A percentile compares a stretch with the other conserved stretches of the same genome.
Evolutionary conservation across 2,113 vertebrate genomes (phyloP).

Genomic region (Istiophorus platypterus): DNA sequence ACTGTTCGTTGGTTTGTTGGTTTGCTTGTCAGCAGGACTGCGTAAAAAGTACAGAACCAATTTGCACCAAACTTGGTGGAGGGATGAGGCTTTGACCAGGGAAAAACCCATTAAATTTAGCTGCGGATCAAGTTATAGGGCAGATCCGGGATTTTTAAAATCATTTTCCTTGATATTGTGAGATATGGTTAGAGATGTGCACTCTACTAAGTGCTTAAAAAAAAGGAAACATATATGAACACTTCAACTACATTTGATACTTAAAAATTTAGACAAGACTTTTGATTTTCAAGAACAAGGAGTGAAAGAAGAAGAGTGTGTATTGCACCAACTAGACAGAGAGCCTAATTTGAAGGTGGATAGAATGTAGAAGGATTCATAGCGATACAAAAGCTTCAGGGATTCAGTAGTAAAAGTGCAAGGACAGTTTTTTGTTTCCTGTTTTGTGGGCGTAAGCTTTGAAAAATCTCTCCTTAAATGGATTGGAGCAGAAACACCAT

Average conservation of each 20-base stretch:
- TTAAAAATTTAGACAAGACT: background rate
- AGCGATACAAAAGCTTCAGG: background rate
- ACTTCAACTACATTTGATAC: background rate
- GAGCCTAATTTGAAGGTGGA: background rate
- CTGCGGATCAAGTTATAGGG: no score
- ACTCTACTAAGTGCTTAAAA: background rate
- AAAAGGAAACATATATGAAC: background rate
- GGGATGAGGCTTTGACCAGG: no score
- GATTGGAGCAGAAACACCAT: constrained; percentile 64
- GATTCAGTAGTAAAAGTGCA: constrained; percentile 9
- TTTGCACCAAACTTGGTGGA: no score
- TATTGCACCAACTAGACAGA: background rate
- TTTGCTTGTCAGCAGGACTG: no score
- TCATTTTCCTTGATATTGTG: no score
- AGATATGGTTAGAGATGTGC: no score
- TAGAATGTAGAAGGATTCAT: background rate
- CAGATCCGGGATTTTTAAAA: no score
- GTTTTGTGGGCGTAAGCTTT: constrained; percentile 48
- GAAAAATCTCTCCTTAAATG: constrained; percentile 67
- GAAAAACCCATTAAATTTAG: no score
- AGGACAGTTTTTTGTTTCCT: constrained; percentile 16
- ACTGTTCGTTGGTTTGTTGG: no score
- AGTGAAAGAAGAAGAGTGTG: background rate
- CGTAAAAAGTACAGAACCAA: no score
- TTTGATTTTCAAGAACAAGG: background rate